Conservation (phyloP, 92 coral and sea anemone genomes). For the Epizoanthus rinbou region DNA sequence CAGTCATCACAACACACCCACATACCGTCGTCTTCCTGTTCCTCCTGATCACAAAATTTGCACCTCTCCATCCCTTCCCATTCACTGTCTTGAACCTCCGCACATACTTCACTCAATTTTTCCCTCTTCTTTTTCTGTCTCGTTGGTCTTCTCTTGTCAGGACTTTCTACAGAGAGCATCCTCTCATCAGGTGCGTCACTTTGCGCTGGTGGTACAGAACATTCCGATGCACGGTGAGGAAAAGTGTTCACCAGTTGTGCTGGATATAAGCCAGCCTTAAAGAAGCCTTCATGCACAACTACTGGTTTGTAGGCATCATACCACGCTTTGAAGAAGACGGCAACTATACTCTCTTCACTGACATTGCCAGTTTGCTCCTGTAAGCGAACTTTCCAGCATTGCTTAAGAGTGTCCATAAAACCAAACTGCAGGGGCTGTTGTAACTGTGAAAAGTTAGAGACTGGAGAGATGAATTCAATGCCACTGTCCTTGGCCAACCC, state of each 20-base stretch:
- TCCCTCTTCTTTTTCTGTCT: not conserved
- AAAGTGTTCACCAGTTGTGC: not conserved
- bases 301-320: slow-evolving; percentile 10
- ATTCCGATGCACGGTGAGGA: not conserved
- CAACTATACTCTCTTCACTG: not conserved
- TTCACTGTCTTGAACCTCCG: not conserved
- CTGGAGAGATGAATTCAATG: not conserved
- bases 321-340: slow-evolving; percentile 4
- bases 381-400: not conserved
- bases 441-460: not conserved
- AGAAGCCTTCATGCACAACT: not conserved
- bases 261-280: not conserved
- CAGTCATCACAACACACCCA: not conserved
- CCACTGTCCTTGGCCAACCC: not conserved
- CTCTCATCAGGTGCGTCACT: not conserved
- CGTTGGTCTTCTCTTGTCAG: not conserved
- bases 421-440: slow-evolving; percentile 5
- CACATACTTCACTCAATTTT: not conserved
- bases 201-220: not conserved
- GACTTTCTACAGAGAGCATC: not conserved
- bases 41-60: not conserved
- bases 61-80: not conserved
- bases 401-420: slow-evolving; percentile 6
- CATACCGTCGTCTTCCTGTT: slow-evolving; percentile 1
- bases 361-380: slow-evolving; percentile 2